Evolutionary conservation across 2,113 vertebrate genomes (phyloP), one percentile per base, ranked within the genome.

Genomic region (Menura novaehollandiae): DNA sequence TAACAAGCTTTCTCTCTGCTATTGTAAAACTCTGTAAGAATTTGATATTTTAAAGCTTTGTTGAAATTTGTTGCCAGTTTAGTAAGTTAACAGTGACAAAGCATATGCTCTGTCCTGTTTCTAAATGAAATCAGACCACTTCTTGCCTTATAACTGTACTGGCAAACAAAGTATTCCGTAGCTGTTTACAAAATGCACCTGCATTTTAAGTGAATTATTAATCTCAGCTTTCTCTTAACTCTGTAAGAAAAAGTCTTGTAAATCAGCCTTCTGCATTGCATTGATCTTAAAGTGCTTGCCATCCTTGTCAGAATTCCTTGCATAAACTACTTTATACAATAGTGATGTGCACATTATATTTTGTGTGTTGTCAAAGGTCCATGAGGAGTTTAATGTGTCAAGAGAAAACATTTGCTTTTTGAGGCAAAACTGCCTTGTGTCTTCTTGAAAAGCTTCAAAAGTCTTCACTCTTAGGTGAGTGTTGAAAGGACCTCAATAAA

Each of bases 21-120:
- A n/a, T 37, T 77, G 11, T 62, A 59, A 78, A 88, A 66, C 22
- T 46, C 46, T 9, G 9, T 32, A 37, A 66, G 28, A 82, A 74
- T 63, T 46, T 59, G 17, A 5, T 41, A 51, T 37, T 71, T 75
- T 30, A 68, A 53, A 76, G 24, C 30, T 88, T 63, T 89, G 13
- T 53, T 59, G 66, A 81, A 71, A 71, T 24, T 64, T 46, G 32
- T 52, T 76, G 46, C 68, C 21, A 24, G 16, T 81, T 74, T 49
- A 32, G 0, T 23, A 64, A 89, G 10, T 56, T 30, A 59, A 30
- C 2, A 3, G 47, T 63, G 20, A 64, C 5, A 7, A 79, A 74
- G 39, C 13, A 32, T 18, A 49, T 3, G 9, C 20, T 51, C 52
- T 75, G 44, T 20, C 22, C 17, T 0, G 0, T 26, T 93, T 90